Percentiles rank a stretch among this genome's conserved stretches.
Conservation (phyloP, 2,888 invertebrate genomes). For the Dexiosoma caninum region DNA sequence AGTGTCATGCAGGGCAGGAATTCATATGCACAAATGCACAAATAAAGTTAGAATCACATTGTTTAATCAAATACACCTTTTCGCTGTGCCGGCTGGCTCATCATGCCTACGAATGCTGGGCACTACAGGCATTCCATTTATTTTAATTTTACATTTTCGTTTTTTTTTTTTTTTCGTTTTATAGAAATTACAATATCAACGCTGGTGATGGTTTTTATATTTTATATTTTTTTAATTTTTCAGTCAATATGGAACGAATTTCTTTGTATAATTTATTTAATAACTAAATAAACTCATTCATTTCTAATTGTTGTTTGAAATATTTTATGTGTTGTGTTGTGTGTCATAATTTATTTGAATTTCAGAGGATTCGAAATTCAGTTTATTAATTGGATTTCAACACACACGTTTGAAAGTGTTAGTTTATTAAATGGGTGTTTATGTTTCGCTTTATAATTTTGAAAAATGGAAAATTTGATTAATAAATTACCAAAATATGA, state of each 20-base stretch:
- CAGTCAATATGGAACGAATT: neutral
- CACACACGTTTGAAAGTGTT: conserved; percentile 56
- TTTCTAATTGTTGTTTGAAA: conserved; percentile 32
- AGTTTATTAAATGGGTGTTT: conserved; percentile 16
- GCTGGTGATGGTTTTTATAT: neutral
- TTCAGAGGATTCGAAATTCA: conserved; percentile 33
- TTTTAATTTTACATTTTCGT: too few species aligned
- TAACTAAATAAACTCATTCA: conserved; percentile 42
- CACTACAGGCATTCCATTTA: neutral
- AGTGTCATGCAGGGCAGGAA: conserved; percentile 33
- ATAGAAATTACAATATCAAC: conserved; percentile 36
- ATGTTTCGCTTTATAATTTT: neutral
- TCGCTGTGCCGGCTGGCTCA: neutral
- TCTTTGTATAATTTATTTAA: conserved; percentile 23
- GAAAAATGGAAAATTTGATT: neutral
- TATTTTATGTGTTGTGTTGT: conserved; percentile 32
- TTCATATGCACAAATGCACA: conserved; percentile 49
- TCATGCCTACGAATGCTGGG: neutral
- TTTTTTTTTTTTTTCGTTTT: neutral
- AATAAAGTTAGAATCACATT: conserved; percentile 43
- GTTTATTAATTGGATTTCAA: conserved; percentile 63
- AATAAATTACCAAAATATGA: neutral
- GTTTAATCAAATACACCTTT: conserved; percentile 39
- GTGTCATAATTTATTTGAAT: conserved; percentile 39
- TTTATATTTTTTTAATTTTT: neutral